A percentile compares a stretch with the other conserved stretches of the same genome.
Conservation (phyloP, 2,888 invertebrate species). For the Brachyopa scutellaris region DNA sequence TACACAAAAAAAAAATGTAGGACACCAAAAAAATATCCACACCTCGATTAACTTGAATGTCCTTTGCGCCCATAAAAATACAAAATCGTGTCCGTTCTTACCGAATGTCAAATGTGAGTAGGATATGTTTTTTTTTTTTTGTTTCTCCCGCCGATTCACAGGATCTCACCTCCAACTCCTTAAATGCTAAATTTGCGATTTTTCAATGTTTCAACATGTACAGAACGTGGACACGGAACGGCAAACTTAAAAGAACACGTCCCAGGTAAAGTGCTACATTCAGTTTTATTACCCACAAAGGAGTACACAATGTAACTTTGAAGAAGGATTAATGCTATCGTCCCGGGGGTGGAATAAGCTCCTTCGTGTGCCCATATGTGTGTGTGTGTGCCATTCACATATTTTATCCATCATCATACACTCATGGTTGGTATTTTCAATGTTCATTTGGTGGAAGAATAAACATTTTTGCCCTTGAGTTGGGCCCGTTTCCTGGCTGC, state of each 20-base stretch:
- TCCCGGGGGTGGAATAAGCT: conserved; percentile 30
- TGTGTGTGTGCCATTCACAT: conserved; percentile 22
- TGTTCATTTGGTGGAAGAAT: conserved; percentile 42
- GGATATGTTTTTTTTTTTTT: background rate
- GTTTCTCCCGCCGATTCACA: too few species aligned
- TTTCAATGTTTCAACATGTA: conserved; percentile 32
- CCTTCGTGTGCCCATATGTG: background rate
- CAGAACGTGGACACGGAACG: conserved; percentile 13
- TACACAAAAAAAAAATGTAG: background rate
- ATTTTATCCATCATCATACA: conserved; percentile 28
- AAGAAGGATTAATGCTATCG: conserved; percentile 48
- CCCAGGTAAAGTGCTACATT: conserved; percentile 39
- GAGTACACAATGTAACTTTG: conserved; percentile 37
- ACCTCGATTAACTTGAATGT: conserved; percentile 34
- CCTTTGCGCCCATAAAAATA: conserved; percentile 21
- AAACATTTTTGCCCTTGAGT: conserved; percentile 20
- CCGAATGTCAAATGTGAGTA: conserved; percentile 18
- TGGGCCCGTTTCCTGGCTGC: conserved; percentile 6
- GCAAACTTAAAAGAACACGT: conserved; percentile 24
- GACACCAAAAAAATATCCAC: conserved; percentile 10
- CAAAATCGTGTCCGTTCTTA: conserved; percentile 27
- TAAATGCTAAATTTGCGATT: too few species aligned
- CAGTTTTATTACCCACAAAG: conserved; percentile 37
- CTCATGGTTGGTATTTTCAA: conserved; percentile 10
- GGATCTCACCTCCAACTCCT: too few species aligned